A percentile compares a stretch with the other conserved stretches of the same genome.
phyloP scores from a whole-genome alignment of 2,888 invertebrate genomes.

The Pammene aurita region DNA sequence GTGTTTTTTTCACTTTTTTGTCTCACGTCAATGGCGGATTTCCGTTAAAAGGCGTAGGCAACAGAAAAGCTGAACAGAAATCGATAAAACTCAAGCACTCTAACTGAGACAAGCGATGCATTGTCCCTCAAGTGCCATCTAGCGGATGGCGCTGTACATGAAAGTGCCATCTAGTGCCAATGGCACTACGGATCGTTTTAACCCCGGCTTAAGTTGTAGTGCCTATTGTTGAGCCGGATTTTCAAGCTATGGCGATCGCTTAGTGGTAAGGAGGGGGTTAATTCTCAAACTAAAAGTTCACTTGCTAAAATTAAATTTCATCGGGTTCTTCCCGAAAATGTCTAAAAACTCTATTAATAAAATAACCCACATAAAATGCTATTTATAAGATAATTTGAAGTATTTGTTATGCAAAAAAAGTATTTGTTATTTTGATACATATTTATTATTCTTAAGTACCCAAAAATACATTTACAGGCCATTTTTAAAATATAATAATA shows the following conservation, averaged over 20 bases:
- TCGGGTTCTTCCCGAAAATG: too few relatives aligned
- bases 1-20: too few relatives aligned
- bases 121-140: constrained; percentile 27
- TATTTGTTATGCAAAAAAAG: too few relatives aligned
- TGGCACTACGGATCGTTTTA: constrained; percentile 24
- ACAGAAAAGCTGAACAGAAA: constrained; percentile 13
- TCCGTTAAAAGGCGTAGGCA: background rate
- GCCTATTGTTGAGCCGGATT: constrained; percentile 9
- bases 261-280: background rate
- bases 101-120: constrained; percentile 12
- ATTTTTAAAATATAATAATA: too few relatives aligned
- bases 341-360: too few relatives aligned
- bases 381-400: too few relatives aligned
- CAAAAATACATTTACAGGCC: too few relatives aligned
- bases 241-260: background rate
- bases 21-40: background rate
- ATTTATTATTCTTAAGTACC: too few relatives aligned
- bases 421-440: too few relatives aligned
- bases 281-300: background rate
- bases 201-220: constrained; percentile 12
- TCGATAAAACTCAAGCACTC: constrained; percentile 23
- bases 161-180: constrained; percentile 25
- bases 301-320: too few relatives aligned
- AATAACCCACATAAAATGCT: too few relatives aligned
- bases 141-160: constrained; percentile 11